phyloP scores from a whole-genome alignment of 2,888 invertebrate genomes.

The Penaeus monodon region DNA sequence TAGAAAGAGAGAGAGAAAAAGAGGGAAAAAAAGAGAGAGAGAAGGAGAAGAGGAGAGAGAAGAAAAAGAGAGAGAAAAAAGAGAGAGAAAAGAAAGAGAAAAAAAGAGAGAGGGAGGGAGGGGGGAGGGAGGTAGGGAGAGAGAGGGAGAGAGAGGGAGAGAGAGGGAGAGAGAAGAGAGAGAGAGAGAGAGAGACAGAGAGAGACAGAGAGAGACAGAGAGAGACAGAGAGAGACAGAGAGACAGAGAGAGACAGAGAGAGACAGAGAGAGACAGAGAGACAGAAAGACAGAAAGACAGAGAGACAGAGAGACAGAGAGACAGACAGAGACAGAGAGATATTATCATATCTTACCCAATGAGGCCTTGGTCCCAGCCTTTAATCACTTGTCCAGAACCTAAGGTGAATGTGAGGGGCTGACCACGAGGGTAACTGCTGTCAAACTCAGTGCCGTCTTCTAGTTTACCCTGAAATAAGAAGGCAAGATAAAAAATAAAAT shows the following conservation, averaged over 20 bases:
- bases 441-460: slow-evolving; percentile 88
- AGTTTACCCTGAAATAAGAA: slow-evolving; percentile 79
- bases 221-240: too few relatives aligned
- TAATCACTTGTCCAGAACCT: slow-evolving; percentile 87
- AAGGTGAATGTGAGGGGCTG: slow-evolving; percentile 85
- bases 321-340: background rate
- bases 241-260: too few relatives aligned
- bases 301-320: background rate
- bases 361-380: slow-evolving; percentile 91
- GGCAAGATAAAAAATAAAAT: background rate
- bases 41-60: too few relatives aligned
- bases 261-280: too few relatives aligned
- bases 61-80: too few relatives aligned
- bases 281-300: background rate
- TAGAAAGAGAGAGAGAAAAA: too few relatives aligned
- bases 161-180: background rate
- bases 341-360: slow-evolving; percentile 74
- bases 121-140: too few relatives aligned
- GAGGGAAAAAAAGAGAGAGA: too few relatives aligned
- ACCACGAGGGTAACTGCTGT: slow-evolving; percentile 81
- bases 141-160: too few relatives aligned
- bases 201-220: too few relatives aligned
- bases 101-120: too few relatives aligned
- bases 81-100: too few relatives aligned
- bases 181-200: background rate